These are phyloP conservation scores for Ladona fulva DNA, from an alignment of 1,140 invertebrate genomes.

Conservation along the genomic window DNA sequence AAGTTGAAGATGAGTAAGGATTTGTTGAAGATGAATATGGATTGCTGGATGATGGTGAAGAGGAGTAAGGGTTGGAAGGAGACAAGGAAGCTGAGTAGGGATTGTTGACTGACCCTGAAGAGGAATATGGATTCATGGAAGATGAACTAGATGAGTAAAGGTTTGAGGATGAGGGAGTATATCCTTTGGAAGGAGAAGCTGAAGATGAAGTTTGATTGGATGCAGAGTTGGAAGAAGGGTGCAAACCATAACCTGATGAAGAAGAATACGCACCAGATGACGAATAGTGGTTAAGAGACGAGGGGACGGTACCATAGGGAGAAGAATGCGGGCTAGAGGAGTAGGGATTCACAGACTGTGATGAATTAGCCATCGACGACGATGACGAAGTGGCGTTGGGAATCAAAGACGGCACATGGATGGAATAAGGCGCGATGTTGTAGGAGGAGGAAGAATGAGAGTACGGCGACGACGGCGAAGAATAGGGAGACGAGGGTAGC, in stretches of 20 bases:
- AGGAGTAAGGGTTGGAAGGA: background rate
- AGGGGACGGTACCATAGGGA: no score
- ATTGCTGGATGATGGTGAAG: background rate
- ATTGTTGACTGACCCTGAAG: background rate
- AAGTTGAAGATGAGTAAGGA: background rate
- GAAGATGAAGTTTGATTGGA: no score
- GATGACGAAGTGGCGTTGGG: background rate
- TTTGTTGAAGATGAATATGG: background rate
- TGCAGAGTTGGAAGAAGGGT: no score
- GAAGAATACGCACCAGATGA: no score
- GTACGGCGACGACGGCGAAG: background rate
- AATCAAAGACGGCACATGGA: background rate
- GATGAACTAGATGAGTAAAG: background rate
- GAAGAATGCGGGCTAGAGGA: background rate
- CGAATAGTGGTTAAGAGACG: no score
- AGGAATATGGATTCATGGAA: background rate
- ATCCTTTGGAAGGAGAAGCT: no score
- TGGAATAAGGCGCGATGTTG: background rate
- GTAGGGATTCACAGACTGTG: background rate
- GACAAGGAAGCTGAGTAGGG: background rate
- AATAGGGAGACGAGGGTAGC: background rate
- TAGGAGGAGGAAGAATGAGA: background rate
- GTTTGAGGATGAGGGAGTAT: no score
- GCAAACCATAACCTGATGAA: no score
- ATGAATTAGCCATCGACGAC: slow-evolving; percentile 19